Base-by-base conservation (phyloP, 2,888 invertebrate species). In the Caenorhabditis sulstoni region DNA sequence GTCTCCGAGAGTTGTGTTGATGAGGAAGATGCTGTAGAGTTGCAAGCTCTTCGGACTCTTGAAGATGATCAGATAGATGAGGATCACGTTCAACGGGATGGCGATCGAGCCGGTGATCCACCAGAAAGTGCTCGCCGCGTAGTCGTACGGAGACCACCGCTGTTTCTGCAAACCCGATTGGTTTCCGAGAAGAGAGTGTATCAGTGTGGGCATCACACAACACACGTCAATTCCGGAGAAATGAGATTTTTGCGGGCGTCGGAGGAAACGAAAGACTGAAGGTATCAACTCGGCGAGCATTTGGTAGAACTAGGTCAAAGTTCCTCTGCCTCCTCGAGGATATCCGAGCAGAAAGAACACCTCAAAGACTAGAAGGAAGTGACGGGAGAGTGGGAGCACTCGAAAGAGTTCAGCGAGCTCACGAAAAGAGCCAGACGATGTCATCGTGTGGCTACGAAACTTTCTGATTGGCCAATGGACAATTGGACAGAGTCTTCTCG, bases 1-100 rank as follows among this genome's bases (percentile, higher is more conserved):
- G 44, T 85, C 85, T 0, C 81, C 76, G 14, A 85, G 41, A 0
- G 81, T 79, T 7, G 71, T 77, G 66, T 85, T 85, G 37, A 77
- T 59, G 18, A 85, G 55, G 37, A 85, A 83, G 35, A 85, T 80
- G 23, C 78, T 74, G 57, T 82, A 82, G 20, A 74, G 58, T 45
- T 62, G 68, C 3, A 82, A 58, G 49, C 55, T 76, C 44, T 53
- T 70, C 0, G 81, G 82, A 8, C 76, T 76, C 20, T 75, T 74
- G 64, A 66, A 59, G 35, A 80, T 44, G 44, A 82, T 82, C 18
- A 79, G 57, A 29, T 75, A 80, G 57, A 82, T 74, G 18, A 82
- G 71, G 22, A 78, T 70, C 11, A 66, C 18, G 37, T 82, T 82
- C 16, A 76, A 44, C n/a, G 80, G 73, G 37, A 82, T 80, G 16